Evolutionary conservation across 2,113 vertebrate species (phyloP).

Genomic region (Stomatorhinus ivindoensis): DNA sequence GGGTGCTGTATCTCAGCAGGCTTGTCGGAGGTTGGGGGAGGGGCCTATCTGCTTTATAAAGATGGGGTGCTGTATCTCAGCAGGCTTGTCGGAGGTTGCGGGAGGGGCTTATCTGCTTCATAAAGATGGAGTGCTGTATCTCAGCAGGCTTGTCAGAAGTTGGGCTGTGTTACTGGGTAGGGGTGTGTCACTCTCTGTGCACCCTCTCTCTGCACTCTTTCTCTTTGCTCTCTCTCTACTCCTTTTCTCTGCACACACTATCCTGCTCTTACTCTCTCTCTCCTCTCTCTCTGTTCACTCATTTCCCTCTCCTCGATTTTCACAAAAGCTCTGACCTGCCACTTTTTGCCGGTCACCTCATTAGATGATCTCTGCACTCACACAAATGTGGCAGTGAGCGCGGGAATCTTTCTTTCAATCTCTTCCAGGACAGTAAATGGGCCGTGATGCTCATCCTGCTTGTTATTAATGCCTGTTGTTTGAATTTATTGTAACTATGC

Average conservation of each 20-base stretch:
- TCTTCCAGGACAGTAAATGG: not conserved
- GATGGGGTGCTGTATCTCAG: not conserved
- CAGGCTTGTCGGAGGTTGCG: not conserved
- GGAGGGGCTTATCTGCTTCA: not conserved
- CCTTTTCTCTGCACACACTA: too few relatives aligned
- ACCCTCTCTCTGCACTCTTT: not conserved
- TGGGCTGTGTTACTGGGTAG: not conserved
- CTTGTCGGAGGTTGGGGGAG: not conserved
- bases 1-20: not conserved
- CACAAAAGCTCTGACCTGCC: not conserved
- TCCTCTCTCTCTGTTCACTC: not conserved
- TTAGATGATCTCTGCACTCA: not conserved
- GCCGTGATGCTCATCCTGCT: not conserved
- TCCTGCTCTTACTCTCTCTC: not conserved
- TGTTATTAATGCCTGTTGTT: not conserved
- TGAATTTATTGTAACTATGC: not conserved
- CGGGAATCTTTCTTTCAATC: not conserved
- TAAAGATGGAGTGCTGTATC: not conserved
- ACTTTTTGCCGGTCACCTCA: not conserved
- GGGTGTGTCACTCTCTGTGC: not conserved
- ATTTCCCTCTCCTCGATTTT: not conserved
- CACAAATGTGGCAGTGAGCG: not conserved
- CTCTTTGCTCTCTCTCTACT: not conserved
- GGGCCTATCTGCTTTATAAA: not conserved
- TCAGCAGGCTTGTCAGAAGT: not conserved